A percentile compares a stretch with the other conserved stretches of the same genome.
Conservation (phyloP, 92 coral and sea anemone genomes). For the Siderastrea radians region DNA sequence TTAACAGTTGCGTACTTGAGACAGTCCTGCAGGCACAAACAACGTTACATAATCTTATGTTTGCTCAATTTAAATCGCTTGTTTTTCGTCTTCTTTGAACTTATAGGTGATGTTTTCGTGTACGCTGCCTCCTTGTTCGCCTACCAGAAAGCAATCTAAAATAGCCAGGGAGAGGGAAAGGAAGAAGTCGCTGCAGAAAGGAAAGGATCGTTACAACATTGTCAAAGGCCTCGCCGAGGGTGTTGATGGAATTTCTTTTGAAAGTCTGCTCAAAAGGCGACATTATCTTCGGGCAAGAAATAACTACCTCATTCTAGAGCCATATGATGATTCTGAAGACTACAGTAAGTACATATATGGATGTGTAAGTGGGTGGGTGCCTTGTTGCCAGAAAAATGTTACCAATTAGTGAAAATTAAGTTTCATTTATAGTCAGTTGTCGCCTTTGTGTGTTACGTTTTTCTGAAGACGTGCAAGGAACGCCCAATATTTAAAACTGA, state of each 20-base stretch:
- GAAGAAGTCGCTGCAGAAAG: constrained; percentile 83
- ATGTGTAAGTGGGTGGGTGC: background rate
- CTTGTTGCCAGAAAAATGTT: background rate
- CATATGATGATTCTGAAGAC: constrained; percentile 93
- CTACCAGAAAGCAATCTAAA: constrained; percentile 75
- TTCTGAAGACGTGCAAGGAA: too few species aligned
- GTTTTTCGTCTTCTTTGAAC: constrained; percentile 1
- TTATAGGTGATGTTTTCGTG: constrained; percentile 93
- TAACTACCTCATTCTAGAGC: constrained; percentile 85
- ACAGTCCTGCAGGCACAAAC: background rate
- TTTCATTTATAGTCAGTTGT: background rate
- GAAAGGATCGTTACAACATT: constrained; percentile 88
- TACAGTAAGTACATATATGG: constrained; percentile 82
- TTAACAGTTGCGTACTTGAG: constrained; percentile 26
- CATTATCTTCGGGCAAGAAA: constrained; percentile 91
- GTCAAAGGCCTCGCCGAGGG: constrained; percentile 96
- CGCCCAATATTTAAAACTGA: too few species aligned
- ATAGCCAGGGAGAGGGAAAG: constrained; percentile 77
- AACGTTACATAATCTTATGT: background rate
- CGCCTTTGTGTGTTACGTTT: too few species aligned
- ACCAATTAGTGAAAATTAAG: background rate
- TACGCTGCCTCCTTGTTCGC: constrained; percentile 84
- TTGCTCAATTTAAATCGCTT: constrained; percentile 12
- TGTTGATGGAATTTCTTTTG: constrained; percentile 94
- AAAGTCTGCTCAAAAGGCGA: constrained; percentile 85